phyloP scores from a whole-genome alignment of 2,113 vertebrate species.

The Conger conger region DNA sequence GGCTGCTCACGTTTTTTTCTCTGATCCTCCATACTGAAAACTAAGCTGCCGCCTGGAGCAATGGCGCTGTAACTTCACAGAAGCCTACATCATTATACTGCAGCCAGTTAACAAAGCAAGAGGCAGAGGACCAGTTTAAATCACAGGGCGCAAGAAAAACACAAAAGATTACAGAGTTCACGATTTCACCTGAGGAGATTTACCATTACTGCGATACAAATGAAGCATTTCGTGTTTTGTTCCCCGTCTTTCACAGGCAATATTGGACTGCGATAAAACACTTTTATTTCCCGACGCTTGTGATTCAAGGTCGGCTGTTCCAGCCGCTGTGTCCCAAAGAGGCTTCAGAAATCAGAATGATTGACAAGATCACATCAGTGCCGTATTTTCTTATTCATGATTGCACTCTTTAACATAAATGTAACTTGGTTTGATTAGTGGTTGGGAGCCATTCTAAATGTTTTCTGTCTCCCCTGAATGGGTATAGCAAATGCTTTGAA shows the following conservation, averaged over 20 bases:
- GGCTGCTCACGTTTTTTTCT: conserved; percentile 52
- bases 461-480: not conserved
- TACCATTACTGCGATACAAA: conserved; percentile 23
- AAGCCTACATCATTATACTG: conserved; percentile 70
- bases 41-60: conserved; percentile 74
- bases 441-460: not conserved
- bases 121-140: conserved; percentile 60
- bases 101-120: conserved; percentile 68
- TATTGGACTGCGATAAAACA: conserved; percentile 41
- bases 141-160: conserved; percentile 51
- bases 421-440: not conserved
- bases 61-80: conserved; percentile 67
- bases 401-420: not conserved
- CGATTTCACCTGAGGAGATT: conserved; percentile 42
- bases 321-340: not conserved
- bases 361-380: not conserved
- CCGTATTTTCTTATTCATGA: not conserved
- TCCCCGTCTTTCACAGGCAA: conserved; percentile 36
- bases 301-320: not conserved
- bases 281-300: not conserved
- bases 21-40: conserved; percentile 65
- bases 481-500: not conserved
- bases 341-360: not conserved
- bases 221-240: conserved; percentile 18
- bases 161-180: conserved; percentile 40